Base-by-base conservation (phyloP, 2,113 vertebrate species). In the Pseudopodoces humilis region DNA sequence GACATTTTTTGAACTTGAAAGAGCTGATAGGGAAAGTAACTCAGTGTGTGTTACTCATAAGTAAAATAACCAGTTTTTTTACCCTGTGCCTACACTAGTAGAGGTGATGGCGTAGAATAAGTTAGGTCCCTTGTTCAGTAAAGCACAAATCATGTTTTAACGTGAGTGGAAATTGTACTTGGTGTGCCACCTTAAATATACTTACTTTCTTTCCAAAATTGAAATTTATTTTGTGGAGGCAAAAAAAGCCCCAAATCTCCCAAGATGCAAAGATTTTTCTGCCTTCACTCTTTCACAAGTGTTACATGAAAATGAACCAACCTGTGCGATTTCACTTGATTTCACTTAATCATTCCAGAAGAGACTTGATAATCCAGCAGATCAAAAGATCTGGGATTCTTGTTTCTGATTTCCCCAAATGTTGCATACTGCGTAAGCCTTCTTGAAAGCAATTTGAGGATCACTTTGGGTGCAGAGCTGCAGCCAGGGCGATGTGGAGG, bases 91-190 rank as follows among this genome's bases (percentile, higher is more conserved):
- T 84, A 6, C 24, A 11, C 20, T 55, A 31, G 31, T 55, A 64
- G 41, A 27, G 35, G 10, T 3, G 3, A 23, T 88, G 71, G 44
- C 33, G 9, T 30, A 6, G 33, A 23, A 10, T 41, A 52, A 41
- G 4, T 77, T 63, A 43, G 16, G 21, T 19, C 11, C 15, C 28
- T 27, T 2, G 2, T 80, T 83, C 18, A 23, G 13, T 72, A 83
- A 92, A 89, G 30, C 22, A 59, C 11, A 50, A 65, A 77, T 70
- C 3, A 4, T 16, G 4, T 87, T 82, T 87, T 79, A 47, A 50
- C 0, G 0, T 46, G 41, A 33, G 2, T 37, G 9, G 41, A 53
- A 82, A 24, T 50, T n/a, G 5, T 72, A 46, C 7, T 64, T 6
- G 25, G 3, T 74, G 39, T 67, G 91, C 17, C 37, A 76, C 8